These are phyloP conservation scores for Elephas maximus DNA, from an alignment of 2,113 vertebrate genomes.

Conservation along the genomic window DNA sequence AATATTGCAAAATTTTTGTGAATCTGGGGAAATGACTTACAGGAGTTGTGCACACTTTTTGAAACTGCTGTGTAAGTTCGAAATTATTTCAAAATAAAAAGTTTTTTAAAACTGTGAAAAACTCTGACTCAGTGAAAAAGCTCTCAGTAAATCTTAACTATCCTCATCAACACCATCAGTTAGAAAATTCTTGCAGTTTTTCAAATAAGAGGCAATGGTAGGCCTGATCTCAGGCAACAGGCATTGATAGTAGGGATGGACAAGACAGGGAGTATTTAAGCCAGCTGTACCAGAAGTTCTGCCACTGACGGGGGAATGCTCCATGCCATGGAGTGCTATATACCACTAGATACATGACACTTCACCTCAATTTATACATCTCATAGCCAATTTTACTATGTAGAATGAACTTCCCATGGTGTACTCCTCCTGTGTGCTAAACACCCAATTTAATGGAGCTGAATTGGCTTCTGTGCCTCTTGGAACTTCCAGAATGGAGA, in stretches of 20 bases:
- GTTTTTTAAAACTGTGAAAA: background rate
- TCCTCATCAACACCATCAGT: background rate
- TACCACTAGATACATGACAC: background rate
- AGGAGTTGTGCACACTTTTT: background rate
- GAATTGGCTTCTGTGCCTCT: background rate
- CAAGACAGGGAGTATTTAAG: background rate
- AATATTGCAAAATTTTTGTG: background rate
- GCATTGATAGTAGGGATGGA: background rate
- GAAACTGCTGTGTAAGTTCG: background rate
- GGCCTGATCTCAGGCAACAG: background rate
- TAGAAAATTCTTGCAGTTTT: background rate
- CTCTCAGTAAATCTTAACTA: background rate
- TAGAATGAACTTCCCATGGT: background rate
- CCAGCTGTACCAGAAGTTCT: background rate
- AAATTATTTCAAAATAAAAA: constrained; percentile 41
- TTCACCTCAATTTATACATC: background rate
- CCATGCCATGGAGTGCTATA: background rate
- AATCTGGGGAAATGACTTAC: background rate
- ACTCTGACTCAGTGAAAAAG: background rate
- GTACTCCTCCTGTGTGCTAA: background rate
- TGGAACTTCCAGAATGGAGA: background rate
- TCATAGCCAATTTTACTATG: background rate
- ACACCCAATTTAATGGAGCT: background rate
- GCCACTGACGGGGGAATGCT: background rate
- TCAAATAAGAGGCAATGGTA: background rate